Evolutionary conservation across 2,888 invertebrate species (phyloP).

Genomic region (Cosmia trapezina): DNA sequence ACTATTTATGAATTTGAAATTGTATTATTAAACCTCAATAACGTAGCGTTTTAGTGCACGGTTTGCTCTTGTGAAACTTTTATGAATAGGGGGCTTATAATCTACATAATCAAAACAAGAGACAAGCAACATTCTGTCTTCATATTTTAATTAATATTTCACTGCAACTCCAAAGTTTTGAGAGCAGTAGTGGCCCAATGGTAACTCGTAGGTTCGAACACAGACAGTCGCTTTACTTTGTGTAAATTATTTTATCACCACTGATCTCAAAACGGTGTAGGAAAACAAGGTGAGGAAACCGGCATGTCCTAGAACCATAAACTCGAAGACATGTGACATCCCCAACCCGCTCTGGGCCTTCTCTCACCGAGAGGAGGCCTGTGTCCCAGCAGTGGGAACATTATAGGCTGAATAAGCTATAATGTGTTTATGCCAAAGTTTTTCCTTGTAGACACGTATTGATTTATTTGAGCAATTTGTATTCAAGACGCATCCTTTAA

Average conservation of each 20-base stretch:
- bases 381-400: no score
- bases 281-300: no score
- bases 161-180: slow-evolving; percentile 4
- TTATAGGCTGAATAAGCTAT: no score
- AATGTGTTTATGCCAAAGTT: not conserved
- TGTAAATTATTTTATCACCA: no score
- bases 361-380: no score
- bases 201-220: no score
- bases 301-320: no score
- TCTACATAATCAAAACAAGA: slow-evolving; percentile 51
- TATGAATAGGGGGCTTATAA: slow-evolving; percentile 29
- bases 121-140: slow-evolving; percentile 32
- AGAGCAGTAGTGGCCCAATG: no score
- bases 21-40: slow-evolving; percentile 28
- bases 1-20: slow-evolving; percentile 19
- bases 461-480: slow-evolving; percentile 82
- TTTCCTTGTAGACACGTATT: slow-evolving; percentile 66
- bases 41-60: slow-evolving; percentile 11
- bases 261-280: no score
- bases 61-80: slow-evolving; percentile 35
- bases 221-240: no score
- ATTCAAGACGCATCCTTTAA: slow-evolving; percentile 84
- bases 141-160: slow-evolving; percentile 54
- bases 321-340: no score
- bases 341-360: no score